Evolutionary conservation across 2,797 vertebrate genomes (phyloP).

Genomic region (Lemur catta): DNA sequence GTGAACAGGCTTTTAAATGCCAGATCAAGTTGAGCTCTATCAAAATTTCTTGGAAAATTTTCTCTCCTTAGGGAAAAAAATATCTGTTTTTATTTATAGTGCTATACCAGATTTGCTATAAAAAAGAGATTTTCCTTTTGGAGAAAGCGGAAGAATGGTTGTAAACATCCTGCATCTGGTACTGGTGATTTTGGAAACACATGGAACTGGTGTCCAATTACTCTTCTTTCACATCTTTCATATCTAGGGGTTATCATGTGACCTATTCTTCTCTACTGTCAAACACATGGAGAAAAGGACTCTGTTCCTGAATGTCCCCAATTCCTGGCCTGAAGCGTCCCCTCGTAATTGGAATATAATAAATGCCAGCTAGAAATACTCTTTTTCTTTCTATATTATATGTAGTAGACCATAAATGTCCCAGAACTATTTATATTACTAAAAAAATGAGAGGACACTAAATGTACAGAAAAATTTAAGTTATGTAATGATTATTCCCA

Average conservation of each 20-base stretch:
- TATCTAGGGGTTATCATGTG: slow-evolving; percentile 51
- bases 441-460: neutral
- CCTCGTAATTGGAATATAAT: slow-evolving; percentile 6
- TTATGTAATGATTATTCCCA: neutral
- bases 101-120: neutral
- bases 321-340: slow-evolving; percentile 51
- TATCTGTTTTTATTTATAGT: slow-evolving; percentile 45
- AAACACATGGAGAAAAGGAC: slow-evolving; percentile 62
- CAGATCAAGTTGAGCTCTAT: slow-evolving; percentile 13
- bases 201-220: slow-evolving; percentile 75
- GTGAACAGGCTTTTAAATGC: slow-evolving; percentile 13
- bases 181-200: slow-evolving; percentile 71
- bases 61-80: neutral
- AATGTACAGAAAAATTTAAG: neutral
- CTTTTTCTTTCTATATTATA: neutral
- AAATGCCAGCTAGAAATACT: slow-evolving; percentile 25
- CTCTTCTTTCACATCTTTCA: slow-evolving; percentile 56
- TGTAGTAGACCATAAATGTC: neutral
- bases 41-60: neutral
- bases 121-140: slow-evolving; percentile 48
- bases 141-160: slow-evolving; percentile 63
- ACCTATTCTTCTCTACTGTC: slow-evolving; percentile 63
- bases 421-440: neutral
- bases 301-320: slow-evolving; percentile 23
- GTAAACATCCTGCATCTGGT: slow-evolving; percentile 76